These are phyloP conservation scores for Macrophya alboannulata DNA, from an alignment of 2,888 invertebrate species.

Conservation along the genomic window DNA sequence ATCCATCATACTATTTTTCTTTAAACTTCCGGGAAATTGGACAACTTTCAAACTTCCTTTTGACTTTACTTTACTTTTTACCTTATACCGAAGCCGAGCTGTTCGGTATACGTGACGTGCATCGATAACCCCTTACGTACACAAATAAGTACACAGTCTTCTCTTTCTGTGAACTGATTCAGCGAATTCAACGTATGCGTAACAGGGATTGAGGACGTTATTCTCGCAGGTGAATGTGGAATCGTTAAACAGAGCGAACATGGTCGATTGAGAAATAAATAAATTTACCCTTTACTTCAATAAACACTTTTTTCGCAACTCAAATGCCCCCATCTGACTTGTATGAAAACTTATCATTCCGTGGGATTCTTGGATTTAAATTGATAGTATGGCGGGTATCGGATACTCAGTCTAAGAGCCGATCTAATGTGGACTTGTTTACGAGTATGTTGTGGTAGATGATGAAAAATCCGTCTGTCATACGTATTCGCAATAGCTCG, in stretches of 20 bases:
- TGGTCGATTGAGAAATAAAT: neutral
- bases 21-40: conserved; percentile 42
- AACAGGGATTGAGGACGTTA: neutral
- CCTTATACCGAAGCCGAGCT: neutral
- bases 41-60: conserved; percentile 33
- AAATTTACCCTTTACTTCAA: neutral
- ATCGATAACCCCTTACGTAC: neutral
- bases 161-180: neutral
- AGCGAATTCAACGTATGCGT: neutral
- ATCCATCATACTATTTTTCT: conserved; percentile 44
- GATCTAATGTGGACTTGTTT: neutral
- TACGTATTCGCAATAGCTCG: neutral
- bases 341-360: neutral
- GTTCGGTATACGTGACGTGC: conserved; percentile 28
- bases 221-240: neutral
- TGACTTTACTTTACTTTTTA: conserved; percentile 25
- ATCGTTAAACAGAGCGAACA: neutral
- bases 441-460: neutral
- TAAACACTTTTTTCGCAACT: neutral
- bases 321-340: neutral
- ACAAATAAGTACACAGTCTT: neutral
- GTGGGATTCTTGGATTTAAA: neutral
- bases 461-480: neutral
- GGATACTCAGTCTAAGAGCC: neutral
- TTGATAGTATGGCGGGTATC: neutral